Base-by-base conservation (phyloP, 2,797 vertebrate species). In the Hydrolagus colliei region DNA sequence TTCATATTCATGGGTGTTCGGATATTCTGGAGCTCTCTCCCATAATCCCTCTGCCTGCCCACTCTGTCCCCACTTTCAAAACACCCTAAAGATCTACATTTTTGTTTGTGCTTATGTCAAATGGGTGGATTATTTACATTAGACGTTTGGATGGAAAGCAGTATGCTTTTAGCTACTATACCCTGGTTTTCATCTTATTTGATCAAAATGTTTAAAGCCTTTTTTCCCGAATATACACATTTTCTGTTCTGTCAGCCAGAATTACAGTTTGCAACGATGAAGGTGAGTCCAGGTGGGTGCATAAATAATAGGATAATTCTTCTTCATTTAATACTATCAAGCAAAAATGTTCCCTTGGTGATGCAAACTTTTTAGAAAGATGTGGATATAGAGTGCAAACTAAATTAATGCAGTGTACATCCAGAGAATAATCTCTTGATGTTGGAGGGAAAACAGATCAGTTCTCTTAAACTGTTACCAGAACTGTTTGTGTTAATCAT, bases 351-450 rank as follows among this genome's bases (percentile, higher is more conserved):
- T 52, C 65, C 65, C 79, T 84, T 41, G 79, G 65, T 84, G 32
- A 41, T 84, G 41, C 41, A 84, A 84, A 84, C 41, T 68, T 84
- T 27, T 84, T 67, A 84, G 32, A 84, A 84, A 52, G 65, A 71
- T 32, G n/a, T 52, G 32, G 67, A 32, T 65, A n/a, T 80, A 13
- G 41, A 71, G 79, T 84, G 65, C n/a, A 84, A 82, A 84, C 32
- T 71, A 84, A 84, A 84, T 84, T 71, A 18, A 71, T 71, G 32
- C 18, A 84, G 2, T 84, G 71, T 41, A 71, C 71, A 84, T 84
- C 71, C 41, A 9, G 27, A 82, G 62, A 84, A 84, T 52, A 71
- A 84, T 71, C 65, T 12, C 65, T 84, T 71, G 65, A 84, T 84
- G 41, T 84, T 84, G n/a, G 32, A 52, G 71, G 35, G 41, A 35